Percentiles rank a stretch among this genome's conserved stretches.
Evolutionary conservation across 2,113 vertebrate genomes (phyloP).

Genomic region (Salvator merianae): DNA sequence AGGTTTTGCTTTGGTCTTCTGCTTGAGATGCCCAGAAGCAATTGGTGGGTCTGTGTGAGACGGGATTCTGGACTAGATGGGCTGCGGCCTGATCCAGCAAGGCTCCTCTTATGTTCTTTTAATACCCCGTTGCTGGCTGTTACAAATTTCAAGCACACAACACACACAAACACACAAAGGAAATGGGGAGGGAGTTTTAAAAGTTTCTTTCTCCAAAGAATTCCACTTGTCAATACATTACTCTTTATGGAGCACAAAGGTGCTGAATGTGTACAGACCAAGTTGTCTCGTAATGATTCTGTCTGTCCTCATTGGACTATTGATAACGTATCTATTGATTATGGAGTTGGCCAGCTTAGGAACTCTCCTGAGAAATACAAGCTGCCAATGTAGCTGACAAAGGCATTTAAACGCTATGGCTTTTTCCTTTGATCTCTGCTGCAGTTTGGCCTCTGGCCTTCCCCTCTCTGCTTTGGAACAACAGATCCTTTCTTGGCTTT

Average conservation of each 20-base stretch:
- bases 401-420: not conserved
- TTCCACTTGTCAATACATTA: not conserved
- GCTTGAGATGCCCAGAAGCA: too few relatives aligned
- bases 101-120: too few relatives aligned
- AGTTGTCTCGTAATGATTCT: not conserved
- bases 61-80: too few relatives aligned
- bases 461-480: not conserved
- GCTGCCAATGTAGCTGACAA: not conserved
- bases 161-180: too few relatives aligned
- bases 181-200: too few relatives aligned
- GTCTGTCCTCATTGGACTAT: constrained; percentile 26
- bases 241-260: not conserved
- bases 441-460: not conserved
- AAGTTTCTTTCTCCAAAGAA: not conserved
- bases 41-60: too few relatives aligned
- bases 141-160: not conserved
- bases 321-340: constrained; percentile 24
- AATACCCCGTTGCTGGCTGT: not conserved
- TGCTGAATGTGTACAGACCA: not conserved
- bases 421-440: not conserved
- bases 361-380: not conserved
- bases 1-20: too few relatives aligned
- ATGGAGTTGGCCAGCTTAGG: not conserved
- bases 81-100: too few relatives aligned
- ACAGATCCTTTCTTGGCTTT: not conserved